Evolutionary conservation across 2,113 vertebrate genomes (phyloP).

Genomic region (Bos javanicus): DNA sequence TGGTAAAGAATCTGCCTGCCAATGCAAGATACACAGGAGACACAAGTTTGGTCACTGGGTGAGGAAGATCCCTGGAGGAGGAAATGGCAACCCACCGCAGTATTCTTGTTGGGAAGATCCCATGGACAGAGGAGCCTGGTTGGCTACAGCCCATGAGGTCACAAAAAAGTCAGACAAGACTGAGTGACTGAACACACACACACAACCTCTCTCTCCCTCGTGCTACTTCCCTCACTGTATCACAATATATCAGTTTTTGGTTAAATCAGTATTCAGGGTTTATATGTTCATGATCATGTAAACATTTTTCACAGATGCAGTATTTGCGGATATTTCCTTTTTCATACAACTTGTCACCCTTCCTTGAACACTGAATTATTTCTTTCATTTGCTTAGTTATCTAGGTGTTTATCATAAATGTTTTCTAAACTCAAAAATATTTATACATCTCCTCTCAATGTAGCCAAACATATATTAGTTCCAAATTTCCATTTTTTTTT

Average conservation of each 20-base stretch:
- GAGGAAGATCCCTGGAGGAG: background rate
- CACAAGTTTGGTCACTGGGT: background rate
- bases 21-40: background rate
- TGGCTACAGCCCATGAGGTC: background rate
- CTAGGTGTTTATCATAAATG: background rate
- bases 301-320: background rate
- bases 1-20: background rate
- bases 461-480: background rate
- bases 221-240: background rate
- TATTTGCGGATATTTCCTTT: background rate
- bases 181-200: background rate
- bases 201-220: background rate
- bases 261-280: background rate
- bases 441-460: background rate
- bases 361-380: background rate
- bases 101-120: background rate
- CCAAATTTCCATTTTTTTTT: background rate
- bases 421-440: background rate
- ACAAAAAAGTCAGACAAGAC: background rate
- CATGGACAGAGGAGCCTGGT: background rate
- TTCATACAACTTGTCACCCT: background rate
- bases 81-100: background rate
- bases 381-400: background rate
- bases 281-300: background rate
- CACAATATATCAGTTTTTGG: background rate